Conservation (phyloP, 1,140 invertebrate genomes). For the Papilio glaucus region DNA sequence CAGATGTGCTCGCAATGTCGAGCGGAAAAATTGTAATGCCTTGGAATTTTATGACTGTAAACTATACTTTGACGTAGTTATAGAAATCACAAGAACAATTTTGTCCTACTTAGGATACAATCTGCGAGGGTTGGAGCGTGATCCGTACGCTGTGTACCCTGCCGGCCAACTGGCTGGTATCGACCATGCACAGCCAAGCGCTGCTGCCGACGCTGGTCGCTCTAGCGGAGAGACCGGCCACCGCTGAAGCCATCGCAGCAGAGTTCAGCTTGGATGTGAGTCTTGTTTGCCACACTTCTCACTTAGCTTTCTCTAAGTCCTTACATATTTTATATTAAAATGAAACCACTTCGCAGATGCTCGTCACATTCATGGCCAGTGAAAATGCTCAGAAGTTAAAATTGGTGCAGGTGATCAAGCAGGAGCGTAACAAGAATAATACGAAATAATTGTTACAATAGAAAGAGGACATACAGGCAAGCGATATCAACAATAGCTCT, state of each 20-base stretch:
- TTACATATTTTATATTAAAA: not conserved
- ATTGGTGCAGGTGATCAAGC: slow-evolving; percentile 70
- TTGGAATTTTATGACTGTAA: not conserved
- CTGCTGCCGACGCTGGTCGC: slow-evolving; percentile 94
- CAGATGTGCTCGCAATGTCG: slow-evolving; percentile 39
- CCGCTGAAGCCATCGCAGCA: slow-evolving; percentile 87
- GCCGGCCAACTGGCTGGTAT: slow-evolving; percentile 95
- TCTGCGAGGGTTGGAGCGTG: slow-evolving; percentile 90
- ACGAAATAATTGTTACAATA: slow-evolving; percentile 57
- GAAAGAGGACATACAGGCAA: not conserved
- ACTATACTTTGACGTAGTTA: not conserved
- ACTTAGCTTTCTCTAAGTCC: too few relatives aligned
- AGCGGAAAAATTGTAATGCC: not conserved
- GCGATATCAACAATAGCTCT: too few relatives aligned
- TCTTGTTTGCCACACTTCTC: too few relatives aligned
- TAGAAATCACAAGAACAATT: slow-evolving; percentile 6
- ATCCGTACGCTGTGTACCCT: slow-evolving; percentile 95
- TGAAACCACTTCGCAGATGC: slow-evolving; percentile 53
- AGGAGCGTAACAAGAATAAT: slow-evolving; percentile 57
- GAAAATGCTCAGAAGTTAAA: slow-evolving; percentile 64
- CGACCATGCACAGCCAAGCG: slow-evolving; percentile 88
- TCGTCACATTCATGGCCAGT: slow-evolving; percentile 67
- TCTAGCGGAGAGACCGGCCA: slow-evolving; percentile 88
- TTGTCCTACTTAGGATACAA: slow-evolving; percentile 85
- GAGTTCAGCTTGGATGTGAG: slow-evolving; percentile 91